Evolutionary conservation across 2,888 invertebrate species (phyloP), one percentile per base, ranked within the genome.

Genomic region (Tortrix viridana): DNA sequence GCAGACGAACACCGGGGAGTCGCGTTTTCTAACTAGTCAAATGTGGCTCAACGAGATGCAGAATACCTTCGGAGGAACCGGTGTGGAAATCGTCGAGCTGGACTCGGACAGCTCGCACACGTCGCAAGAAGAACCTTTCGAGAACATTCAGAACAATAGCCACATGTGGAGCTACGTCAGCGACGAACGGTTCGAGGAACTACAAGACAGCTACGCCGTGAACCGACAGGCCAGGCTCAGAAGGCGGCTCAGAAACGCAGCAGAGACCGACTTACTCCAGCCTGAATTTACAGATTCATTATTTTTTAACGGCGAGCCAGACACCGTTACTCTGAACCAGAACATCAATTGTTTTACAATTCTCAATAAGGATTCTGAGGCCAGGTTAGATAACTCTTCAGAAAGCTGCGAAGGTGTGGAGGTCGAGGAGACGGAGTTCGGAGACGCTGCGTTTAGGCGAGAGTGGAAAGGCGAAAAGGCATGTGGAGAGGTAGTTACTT

Each of bases 31-130:
- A 18, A 69, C 74, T 14, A 72, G 76, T 22, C 77, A 78, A 49
- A 63, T 80, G 62, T 82, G 82, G 84, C 56, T 78, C 57, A 72
- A 74, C 63, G 72, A 80, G 20, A 75, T 62, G 44, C 50, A 62
- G 22, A 20, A 50, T 2, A 76, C 26, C 69, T 75, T 44, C 62
- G 47, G 48, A 64, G 41, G 67, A 46, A 68, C 73, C 12, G 74
- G 76, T 20, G 72, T 86, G 4, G 80, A 87, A 77, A 86, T 89
- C 19, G 77, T 81, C 49, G 90, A 89, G 77, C 67, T 89, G 6
- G 78, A 82, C 49, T 77, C 82, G 23, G 75, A 60, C n/a, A 57
- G 75, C 23, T 66, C 74, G 5, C 74, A 74, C 54, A 69, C 69
- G n/a, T 67, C 77, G 6, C 65, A 72, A 5, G 71, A 73, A 23